Evolutionary conservation across 2,888 invertebrate species (phyloP).

Genomic region (Eurytoma adleriae): DNA sequence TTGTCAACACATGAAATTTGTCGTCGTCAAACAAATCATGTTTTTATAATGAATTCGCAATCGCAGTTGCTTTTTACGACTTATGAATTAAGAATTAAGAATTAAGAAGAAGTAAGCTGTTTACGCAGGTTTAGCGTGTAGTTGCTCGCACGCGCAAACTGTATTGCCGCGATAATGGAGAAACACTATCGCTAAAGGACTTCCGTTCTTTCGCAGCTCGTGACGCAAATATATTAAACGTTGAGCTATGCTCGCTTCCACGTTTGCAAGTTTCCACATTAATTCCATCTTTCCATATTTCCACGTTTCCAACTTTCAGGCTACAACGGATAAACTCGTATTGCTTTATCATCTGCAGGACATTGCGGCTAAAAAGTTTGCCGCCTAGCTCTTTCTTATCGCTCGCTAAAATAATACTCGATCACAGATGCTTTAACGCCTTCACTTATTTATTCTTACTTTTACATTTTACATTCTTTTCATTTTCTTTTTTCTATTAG

Average conservation of each 20-base stretch:
- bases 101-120: too few relatives aligned
- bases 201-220: conserved; percentile 37
- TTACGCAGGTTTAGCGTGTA: background rate
- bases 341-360: conserved; percentile 1
- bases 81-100: too few relatives aligned
- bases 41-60: too few relatives aligned
- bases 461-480: too few relatives aligned
- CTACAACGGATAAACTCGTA: conserved; percentile 25
- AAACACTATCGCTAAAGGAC: conserved; percentile 43
- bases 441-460: too few relatives aligned
- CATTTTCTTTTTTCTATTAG: conserved; percentile 47
- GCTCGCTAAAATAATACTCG: background rate
- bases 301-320: background rate
- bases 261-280: too few relatives aligned
- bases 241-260: too few relatives aligned
- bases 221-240: background rate
- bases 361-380: conserved; percentile 31
- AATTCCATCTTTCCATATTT: too few relatives aligned
- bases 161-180: conserved; percentile 26
- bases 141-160: background rate
- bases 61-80: too few relatives aligned
- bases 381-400: background rate
- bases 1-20: too few relatives aligned
- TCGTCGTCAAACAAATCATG: too few relatives aligned
- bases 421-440: too few relatives aligned